Evolutionary conservation across 2,113 vertebrate genomes (phyloP), one percentile per base, ranked within the genome.

Genomic region (Blennius ocellaris): DNA sequence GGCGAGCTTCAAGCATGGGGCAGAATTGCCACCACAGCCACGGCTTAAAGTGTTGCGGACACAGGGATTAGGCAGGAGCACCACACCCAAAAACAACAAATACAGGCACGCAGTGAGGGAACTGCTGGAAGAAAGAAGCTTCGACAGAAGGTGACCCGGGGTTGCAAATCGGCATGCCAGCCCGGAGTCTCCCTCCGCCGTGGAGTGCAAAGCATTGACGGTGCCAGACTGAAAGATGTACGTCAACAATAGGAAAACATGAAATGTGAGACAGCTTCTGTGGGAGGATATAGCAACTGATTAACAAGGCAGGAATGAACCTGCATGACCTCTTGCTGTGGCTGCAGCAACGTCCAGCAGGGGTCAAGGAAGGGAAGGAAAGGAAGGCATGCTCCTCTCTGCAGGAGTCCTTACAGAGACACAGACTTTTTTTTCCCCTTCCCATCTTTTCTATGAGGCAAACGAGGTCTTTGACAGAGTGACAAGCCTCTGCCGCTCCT

Each of bases 51-150:
- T 64, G 73, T 78, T 73, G 73, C 11, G 61, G 62, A 86, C 71
- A 73, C 2, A 11, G 36, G 56, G 64, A 82, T 65, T 51, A 73
- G 66, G 65, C 52, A 78, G 76, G 52, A 68, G 68, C 58, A 57
- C 69, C 81, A 80, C 81, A 83, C 87, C 88, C 87, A 78, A 17
- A 17, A 21, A 62, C 76, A 73, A 49, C 78, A 83, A 87, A 84
- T 73, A 75, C 59, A 49, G 38, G 61, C 70, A 69, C 43, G 11
- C 5, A 73, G 69, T 63, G 60, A 53, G 55, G 61, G 60, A 88
- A 78, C 43, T 69, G 69, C 63, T 78, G 73, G 78, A 69, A 48
- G 68, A 77, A 68, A 6, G 62, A 48, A 68, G 70, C 16, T 52
- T 11, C 14, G 60, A 67, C 51, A 72, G 64, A 63, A 15, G 44